These are phyloP conservation scores for Cariama cristata DNA, from an alignment of 2,113 vertebrate genomes.

Conservation along the genomic window DNA sequence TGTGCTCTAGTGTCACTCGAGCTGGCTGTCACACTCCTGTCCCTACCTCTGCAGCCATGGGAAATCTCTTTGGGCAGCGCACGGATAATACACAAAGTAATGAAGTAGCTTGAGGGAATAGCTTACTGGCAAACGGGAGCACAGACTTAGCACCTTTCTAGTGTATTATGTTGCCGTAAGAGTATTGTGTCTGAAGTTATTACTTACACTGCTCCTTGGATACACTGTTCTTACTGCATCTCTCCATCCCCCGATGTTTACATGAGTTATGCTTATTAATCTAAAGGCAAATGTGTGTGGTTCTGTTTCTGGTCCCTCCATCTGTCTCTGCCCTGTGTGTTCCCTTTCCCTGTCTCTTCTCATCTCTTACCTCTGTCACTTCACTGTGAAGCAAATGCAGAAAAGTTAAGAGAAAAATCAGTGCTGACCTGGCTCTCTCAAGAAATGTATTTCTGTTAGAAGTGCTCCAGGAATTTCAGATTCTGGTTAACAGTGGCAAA, in stretches of 20 bases:
- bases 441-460: neutral
- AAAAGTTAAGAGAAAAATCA: neutral
- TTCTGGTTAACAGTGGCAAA: neutral
- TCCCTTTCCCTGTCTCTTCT: neutral
- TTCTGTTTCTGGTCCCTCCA: neutral
- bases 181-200: neutral
- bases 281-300: neutral
- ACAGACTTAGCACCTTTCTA: neutral
- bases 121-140: neutral
- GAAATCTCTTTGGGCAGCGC: slow-evolving; percentile 27
- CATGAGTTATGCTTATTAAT: neutral
- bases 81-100: neutral
- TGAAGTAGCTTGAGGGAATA: neutral
- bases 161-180: neutral
- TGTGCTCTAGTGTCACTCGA: slow-evolving; percentile 49
- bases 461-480: neutral
- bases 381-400: neutral
- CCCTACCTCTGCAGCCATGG: slow-evolving; percentile 12
- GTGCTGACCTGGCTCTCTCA: neutral
- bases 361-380: neutral
- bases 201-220: neutral
- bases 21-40: slow-evolving; percentile 13
- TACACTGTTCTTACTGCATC: neutral
- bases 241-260: neutral
- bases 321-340: neutral